Evolutionary conservation across 23 tunicate genomes (phyloP).

Genomic region (Trididemnum nubilum): DNA sequence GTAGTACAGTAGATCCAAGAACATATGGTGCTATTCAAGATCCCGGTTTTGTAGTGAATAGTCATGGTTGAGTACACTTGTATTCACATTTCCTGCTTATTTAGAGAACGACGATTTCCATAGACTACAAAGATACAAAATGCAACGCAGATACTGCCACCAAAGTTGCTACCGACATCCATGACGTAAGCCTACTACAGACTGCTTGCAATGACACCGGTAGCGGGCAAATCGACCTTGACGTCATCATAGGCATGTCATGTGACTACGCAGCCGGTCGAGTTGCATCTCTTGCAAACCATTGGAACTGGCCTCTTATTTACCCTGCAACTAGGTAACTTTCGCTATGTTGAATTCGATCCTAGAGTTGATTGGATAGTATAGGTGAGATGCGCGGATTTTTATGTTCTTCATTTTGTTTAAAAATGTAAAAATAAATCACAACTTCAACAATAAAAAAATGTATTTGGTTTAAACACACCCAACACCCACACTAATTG

Average conservation of each 20-base stretch:
- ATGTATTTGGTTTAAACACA: too few relatives aligned
- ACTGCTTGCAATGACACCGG: slow-evolving; percentile 33
- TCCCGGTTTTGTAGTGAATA: too few relatives aligned
- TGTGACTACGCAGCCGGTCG: slow-evolving; percentile 80
- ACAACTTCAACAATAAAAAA: too few relatives aligned
- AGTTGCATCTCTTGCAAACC: slow-evolving; percentile 59
- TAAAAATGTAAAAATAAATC: too few relatives aligned
- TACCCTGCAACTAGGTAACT: slow-evolving; percentile 76
- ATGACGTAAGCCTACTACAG: slow-evolving; percentile 37
- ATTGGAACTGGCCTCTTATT: slow-evolving; percentile 82
- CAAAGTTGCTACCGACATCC: slow-evolving; percentile 63
- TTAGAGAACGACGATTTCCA: not conserved
- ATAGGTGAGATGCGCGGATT: not conserved
- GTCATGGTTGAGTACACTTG: too few relatives aligned
- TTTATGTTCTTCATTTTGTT: too few relatives aligned
- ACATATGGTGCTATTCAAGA: too few relatives aligned
- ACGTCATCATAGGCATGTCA: slow-evolving; percentile 64
- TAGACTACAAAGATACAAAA: slow-evolving; percentile 46
- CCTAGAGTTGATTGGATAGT: not conserved
- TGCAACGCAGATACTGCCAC: slow-evolving; percentile 69
- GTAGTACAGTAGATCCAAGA: too few relatives aligned
- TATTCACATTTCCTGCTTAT: not conserved
- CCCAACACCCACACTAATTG: too few relatives aligned
- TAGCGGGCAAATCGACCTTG: slow-evolving; percentile 5
- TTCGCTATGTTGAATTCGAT: too few relatives aligned